Evolutionary conservation across 2,113 vertebrate species (phyloP).

Genomic region (Odocoileus virginianus): DNA sequence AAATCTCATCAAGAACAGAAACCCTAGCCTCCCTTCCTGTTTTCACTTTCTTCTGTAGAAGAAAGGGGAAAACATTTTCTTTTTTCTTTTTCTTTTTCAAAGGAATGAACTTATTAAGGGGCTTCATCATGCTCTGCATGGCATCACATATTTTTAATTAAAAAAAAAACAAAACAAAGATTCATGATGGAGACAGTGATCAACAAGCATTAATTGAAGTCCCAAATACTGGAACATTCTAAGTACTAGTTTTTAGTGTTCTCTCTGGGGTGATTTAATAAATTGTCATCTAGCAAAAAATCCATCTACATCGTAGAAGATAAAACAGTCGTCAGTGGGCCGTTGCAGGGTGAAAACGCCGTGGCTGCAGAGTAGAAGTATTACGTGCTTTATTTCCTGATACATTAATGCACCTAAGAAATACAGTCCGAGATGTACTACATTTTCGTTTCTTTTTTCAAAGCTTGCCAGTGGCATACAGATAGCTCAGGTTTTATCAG

Average conservation of each 20-base stretch:
- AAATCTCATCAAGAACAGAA: not conserved
- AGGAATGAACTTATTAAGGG: constrained; percentile 20
- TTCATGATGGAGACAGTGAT: not conserved
- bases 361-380: not conserved
- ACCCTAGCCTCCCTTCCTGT: not conserved
- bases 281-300: not conserved
- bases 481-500: not conserved
- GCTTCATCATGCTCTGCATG: not conserved
- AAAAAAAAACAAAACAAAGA: not conserved
- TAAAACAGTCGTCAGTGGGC: not conserved
- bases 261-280: not conserved
- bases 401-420: not conserved
- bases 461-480: not conserved
- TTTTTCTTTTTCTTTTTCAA: not conserved
- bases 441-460: not conserved
- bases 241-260: not conserved
- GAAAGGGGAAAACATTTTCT: not conserved
- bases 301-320: not conserved
- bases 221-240: not conserved
- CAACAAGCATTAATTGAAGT: constrained; percentile 5
- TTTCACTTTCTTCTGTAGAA: not conserved
- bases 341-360: not conserved
- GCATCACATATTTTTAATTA: not conserved
- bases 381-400: not conserved
- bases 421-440: too few species aligned